These are phyloP conservation scores for Nannospalax galili DNA, from an alignment of 2,113 vertebrate genomes.

Conservation along the genomic window DNA sequence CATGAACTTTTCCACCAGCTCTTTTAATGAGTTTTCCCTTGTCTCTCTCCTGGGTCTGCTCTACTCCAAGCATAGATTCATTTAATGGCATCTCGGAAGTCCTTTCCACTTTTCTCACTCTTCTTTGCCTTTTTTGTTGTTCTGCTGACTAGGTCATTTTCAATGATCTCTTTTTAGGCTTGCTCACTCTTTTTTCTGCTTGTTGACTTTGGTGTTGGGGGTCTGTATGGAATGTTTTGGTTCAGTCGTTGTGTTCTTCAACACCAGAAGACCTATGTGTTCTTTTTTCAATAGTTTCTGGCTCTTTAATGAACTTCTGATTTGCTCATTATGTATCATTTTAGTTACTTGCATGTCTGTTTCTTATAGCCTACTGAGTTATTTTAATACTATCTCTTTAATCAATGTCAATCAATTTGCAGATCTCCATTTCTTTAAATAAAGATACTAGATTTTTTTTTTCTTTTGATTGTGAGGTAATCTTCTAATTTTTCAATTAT, in stretches of 20 bases:
- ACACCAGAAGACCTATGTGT: neutral
- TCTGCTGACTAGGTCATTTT: neutral
- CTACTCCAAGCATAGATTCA: no score
- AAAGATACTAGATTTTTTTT: neutral
- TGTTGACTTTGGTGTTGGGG: neutral
- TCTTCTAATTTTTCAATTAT: no score
- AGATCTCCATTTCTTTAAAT: neutral
- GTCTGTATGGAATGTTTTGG: neutral
- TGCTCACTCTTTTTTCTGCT: neutral
- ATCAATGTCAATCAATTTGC: neutral
- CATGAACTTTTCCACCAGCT: no score
- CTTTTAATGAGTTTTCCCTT: no score
- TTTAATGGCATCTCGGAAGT: neutral
- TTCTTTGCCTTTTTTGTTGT: neutral
- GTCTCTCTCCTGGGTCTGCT: no score
- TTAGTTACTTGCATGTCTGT: neutral
- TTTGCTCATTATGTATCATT: neutral
- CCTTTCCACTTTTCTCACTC: neutral
- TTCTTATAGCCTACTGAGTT: neutral
- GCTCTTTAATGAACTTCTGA: neutral
- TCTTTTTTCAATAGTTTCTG: neutral
- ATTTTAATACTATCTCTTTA: neutral
- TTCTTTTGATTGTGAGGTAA: neutral
- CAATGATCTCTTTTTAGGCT: neutral
- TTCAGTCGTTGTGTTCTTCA: neutral